A percentile compares a stretch with the other conserved stretches of the same genome.
phyloP scores from a whole-genome alignment of 2,113 vertebrate genomes.

The Synchiropus splendidus region DNA sequence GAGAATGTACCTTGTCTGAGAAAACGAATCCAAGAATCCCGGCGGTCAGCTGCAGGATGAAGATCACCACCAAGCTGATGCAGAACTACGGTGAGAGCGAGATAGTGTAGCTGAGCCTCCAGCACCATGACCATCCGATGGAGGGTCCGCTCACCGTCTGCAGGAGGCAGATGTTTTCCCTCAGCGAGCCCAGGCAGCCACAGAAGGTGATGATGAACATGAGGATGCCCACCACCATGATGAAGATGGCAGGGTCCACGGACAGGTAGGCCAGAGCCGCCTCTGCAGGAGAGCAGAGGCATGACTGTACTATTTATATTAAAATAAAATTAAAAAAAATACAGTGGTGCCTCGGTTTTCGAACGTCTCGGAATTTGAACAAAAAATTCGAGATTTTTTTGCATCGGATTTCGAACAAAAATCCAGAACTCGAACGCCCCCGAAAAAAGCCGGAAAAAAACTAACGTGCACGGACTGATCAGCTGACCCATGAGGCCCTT shows the following conservation, averaged over 20 bases:
- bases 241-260: constrained; percentile 79
- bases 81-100: constrained; percentile 71
- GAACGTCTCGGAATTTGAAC: too few species aligned
- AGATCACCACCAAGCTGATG: constrained; percentile 75
- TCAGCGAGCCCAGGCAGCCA: constrained; percentile 83
- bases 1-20: constrained; percentile 77
- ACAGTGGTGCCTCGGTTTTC: too few species aligned
- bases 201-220: constrained; percentile 95
- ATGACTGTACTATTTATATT: too few species aligned
- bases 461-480: too few species aligned
- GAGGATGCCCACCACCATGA: constrained; percentile 75
- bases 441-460: too few species aligned
- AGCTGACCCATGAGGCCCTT: too few species aligned
- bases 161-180: constrained; percentile 89
- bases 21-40: constrained; percentile 84
- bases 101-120: background rate
- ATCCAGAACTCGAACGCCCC: too few species aligned
- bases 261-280: constrained; percentile 75
- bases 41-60: constrained; percentile 80
- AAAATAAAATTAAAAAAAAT: too few species aligned
- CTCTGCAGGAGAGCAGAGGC: too few species aligned
- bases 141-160: constrained; percentile 73
- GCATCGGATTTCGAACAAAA: too few species aligned
- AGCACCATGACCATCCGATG: background rate
- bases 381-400: too few species aligned